These are phyloP conservation scores for Cotesia congregata DNA, from an alignment of 2,888 invertebrate genomes.

Conservation along the genomic window DNA sequence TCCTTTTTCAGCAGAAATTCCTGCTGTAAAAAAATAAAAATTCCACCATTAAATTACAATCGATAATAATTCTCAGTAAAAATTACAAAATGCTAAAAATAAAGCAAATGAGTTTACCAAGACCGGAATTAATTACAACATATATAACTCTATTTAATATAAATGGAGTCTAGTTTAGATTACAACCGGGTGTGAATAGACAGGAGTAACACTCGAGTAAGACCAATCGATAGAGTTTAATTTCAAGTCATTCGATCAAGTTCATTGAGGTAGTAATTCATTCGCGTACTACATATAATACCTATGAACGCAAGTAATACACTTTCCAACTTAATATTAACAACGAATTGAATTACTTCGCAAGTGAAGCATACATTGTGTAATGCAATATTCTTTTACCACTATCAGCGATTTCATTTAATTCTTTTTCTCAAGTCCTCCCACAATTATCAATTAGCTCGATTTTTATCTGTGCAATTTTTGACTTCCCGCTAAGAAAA, in stretches of 20 bases:
- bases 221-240: background rate
- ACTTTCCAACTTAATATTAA: background rate
- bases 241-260: background rate
- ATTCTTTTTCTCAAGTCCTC: background rate
- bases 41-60: slow-evolving; percentile 22
- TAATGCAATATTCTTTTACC: background rate
- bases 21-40: slow-evolving; percentile 72
- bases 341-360: background rate
- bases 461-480: no score
- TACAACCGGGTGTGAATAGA: background rate
- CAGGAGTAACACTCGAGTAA: background rate
- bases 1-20: slow-evolving; percentile 80
- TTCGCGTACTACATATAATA: background rate
- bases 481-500: no score
- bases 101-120: background rate
- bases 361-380: background rate
- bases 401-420: background rate
- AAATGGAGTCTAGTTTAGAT: background rate
- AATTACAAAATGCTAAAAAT: no score
- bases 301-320: background rate
- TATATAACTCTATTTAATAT: background rate
- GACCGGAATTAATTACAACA: background rate
- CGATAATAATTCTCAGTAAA: background rate
- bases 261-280: background rate
- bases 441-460: no score